Conservation (phyloP, 1,140 invertebrate genomes). For the Brachionus rotundiformis region DNA sequence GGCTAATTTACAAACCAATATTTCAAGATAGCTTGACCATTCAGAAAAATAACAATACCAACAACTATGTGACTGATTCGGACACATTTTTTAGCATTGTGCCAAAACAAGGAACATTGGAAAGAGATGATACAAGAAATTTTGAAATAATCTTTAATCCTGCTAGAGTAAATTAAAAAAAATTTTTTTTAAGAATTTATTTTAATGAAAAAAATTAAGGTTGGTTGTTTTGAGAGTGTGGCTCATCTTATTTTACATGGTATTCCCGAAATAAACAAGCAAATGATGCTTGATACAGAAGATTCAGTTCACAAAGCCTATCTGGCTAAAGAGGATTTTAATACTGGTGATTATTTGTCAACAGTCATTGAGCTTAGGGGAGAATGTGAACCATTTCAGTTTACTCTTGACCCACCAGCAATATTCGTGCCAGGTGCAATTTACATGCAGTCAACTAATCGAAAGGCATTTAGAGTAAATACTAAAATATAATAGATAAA, state of each 20-base stretch:
- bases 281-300: constrained; percentile 33
- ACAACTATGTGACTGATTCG: background rate
- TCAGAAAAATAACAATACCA: background rate
- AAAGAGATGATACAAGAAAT: constrained; percentile 46
- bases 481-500: background rate
- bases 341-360: constrained; percentile 52
- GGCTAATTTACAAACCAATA: constrained; percentile 36
- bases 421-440: constrained; percentile 58
- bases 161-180: constrained; percentile 2
- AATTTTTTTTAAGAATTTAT: background rate
- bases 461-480: constrained; percentile 60
- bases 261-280: constrained; percentile 55
- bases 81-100: background rate
- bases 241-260: constrained; percentile 60
- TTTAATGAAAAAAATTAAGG: constrained; percentile 54
- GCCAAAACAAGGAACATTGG: constrained; percentile 42
- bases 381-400: constrained; percentile 59
- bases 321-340: constrained; percentile 16
- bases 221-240: constrained; percentile 59
- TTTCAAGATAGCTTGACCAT: background rate
- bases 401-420: constrained; percentile 61
- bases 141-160: constrained; percentile 49
- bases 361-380: constrained; percentile 62
- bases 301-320: background rate
- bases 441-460: constrained; percentile 58